Conservation (phyloP, 2,113 vertebrate species). For the Saguinus midas region DNA sequence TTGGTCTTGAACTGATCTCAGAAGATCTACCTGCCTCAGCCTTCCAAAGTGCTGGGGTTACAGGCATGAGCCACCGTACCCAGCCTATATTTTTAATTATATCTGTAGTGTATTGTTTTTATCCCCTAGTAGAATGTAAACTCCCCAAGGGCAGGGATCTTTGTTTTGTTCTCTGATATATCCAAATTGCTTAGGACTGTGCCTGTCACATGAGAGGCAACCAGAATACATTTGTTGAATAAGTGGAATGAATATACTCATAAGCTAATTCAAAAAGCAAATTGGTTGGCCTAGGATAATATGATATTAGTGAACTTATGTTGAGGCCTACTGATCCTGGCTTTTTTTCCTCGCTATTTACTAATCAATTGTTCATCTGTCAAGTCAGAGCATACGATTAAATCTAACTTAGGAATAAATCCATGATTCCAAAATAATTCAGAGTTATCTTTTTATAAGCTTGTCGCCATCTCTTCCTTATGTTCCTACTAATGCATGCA, state of each 20-base stretch:
- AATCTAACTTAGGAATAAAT: not conserved
- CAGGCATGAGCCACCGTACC: no score
- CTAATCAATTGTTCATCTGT: not conserved
- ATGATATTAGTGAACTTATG: not conserved
- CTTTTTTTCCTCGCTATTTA: not conserved
- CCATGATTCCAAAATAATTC: not conserved
- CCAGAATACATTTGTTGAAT: not conserved
- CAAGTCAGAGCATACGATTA: not conserved
- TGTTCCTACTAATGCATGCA: not conserved
- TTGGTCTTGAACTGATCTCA: no score
- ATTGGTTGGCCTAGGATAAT: not conserved
- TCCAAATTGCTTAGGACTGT: not conserved
- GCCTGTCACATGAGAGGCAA: not conserved
- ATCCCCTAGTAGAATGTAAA: not conserved
- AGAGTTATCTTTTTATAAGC: not conserved
- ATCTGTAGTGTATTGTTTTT: not conserved
- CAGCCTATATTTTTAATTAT: not conserved
- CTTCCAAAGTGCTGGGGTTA: no score
- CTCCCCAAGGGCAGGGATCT: not conserved
- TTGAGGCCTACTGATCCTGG: not conserved
- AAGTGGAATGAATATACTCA: not conserved
- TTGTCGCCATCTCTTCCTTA: not conserved
- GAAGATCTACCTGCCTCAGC: no score
- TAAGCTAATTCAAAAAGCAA: not conserved
- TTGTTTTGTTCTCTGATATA: not conserved